A percentile compares a stretch with the other conserved stretches of the same genome.
These are phyloP conservation scores for Zenarchopterus dispar DNA, from an alignment of 2,797 vertebrate species.

Conservation along the genomic window DNA sequence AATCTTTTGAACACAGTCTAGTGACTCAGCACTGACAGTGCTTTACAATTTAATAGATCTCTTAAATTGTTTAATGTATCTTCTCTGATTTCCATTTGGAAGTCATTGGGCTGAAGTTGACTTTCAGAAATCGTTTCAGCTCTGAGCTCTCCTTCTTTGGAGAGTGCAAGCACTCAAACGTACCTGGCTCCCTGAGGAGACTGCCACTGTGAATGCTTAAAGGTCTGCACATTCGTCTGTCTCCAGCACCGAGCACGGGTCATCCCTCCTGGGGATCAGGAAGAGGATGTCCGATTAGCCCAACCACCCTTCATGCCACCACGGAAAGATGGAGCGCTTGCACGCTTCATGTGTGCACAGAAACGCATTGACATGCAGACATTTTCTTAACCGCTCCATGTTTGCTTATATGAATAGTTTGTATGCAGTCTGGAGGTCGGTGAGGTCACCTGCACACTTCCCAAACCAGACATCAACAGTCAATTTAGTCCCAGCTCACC, in stretches of 20 bases:
- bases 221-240: conserved; percentile 48
- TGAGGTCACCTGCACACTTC: conserved; percentile 51
- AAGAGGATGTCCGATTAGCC: conserved; percentile 70
- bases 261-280: conserved; percentile 54
- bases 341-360: conserved; percentile 7
- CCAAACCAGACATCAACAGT: conserved; percentile 44
- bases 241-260: conserved; percentile 54
- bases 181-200: conserved; percentile 22
- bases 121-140: conserved; percentile 47
- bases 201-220: conserved; percentile 28
- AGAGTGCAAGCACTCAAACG: conserved; percentile 25
- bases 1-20: conserved; percentile 31
- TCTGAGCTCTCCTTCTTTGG: conserved; percentile 16
- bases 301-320: conserved; percentile 62
- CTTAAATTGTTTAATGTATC: conserved; percentile 20
- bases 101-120: conserved; percentile 42
- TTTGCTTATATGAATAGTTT: conserved; percentile 18
- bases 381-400: conserved; percentile 25
- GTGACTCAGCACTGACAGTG: conserved; percentile 18
- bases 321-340: conserved; percentile 45
- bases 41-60: conserved; percentile 25
- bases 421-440: conserved; percentile 37
- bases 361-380: conserved; percentile 41
- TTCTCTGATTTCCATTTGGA: conserved; percentile 7
- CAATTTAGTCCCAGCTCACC: conserved; percentile 57